A percentile compares a stretch with the other conserved stretches of the same genome.
phyloP scores from a whole-genome alignment of 2,888 invertebrate genomes.

The Pinctada fucata region DNA sequence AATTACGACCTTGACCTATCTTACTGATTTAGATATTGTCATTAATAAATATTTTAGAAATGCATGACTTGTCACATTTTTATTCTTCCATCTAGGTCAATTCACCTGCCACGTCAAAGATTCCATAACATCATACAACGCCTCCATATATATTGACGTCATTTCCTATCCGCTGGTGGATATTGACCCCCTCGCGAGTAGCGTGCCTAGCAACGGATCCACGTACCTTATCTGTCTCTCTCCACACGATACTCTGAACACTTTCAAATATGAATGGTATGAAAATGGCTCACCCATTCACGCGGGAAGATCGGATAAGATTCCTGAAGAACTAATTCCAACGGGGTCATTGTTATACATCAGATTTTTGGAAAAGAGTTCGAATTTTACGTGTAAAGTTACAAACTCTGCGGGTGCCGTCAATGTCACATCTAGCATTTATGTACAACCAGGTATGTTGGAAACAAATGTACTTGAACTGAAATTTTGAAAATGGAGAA shows the following conservation, averaged over 20 bases:
- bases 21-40: too few relatives aligned
- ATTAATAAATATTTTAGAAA: too few relatives aligned
- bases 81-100: conserved; percentile 46
- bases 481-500: too few relatives aligned
- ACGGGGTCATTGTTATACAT: conserved; percentile 66
- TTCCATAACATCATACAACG: conserved; percentile 51
- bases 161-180: conserved; percentile 63
- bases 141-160: conserved; percentile 60
- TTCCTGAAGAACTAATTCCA: conserved; percentile 65
- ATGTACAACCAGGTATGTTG: conserved; percentile 52
- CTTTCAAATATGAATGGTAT: conserved; percentile 61
- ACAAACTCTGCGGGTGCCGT: conserved; percentile 63
- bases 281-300: conserved; percentile 48
- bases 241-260: conserved; percentile 60
- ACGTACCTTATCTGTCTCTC: conserved; percentile 64
- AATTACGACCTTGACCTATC: too few relatives aligned
- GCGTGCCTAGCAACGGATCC: conserved; percentile 47
- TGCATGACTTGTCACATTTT: too few relatives aligned
- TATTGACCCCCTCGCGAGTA: conserved; percentile 61
- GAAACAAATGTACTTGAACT: too few relatives aligned
- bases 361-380: conserved; percentile 38
- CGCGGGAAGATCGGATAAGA: conserved; percentile 29
- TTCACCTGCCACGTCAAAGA: conserved; percentile 65
- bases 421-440: conserved; percentile 55
- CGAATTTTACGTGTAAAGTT: conserved; percentile 66